Conservation (phyloP, 2,797 vertebrate species). For the Danionella dracula region DNA sequence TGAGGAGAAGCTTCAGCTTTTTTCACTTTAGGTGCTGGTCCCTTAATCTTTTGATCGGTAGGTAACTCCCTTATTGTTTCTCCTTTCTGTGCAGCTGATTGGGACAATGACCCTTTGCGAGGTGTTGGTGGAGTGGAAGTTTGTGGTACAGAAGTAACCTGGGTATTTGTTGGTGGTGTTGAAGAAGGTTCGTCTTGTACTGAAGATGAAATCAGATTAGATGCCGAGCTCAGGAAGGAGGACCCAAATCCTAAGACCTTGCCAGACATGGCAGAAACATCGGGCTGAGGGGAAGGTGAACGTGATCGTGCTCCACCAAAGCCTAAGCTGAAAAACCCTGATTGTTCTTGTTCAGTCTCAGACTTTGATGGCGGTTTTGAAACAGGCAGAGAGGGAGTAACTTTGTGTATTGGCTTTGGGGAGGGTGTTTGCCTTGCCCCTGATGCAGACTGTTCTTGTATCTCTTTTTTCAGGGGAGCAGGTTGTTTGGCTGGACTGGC, state of each 20-base stretch:
- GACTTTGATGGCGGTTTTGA: constrained; percentile 15
- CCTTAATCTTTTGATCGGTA: constrained; percentile 61
- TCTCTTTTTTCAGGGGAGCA: constrained; percentile 19
- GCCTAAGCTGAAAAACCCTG: constrained; percentile 39
- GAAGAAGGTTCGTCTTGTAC: constrained; percentile 71
- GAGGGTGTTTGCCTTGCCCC: constrained; percentile 41
- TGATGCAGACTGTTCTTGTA: constrained; percentile 31
- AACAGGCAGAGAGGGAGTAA: not conserved
- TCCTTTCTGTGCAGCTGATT: constrained; percentile 52
- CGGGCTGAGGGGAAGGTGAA: constrained; percentile 57
- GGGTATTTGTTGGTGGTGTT: constrained; percentile 57
- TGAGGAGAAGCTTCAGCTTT: constrained; percentile 35
- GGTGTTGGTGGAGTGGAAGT: constrained; percentile 12
- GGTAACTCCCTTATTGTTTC: constrained; percentile 55
- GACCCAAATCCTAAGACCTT: constrained; percentile 94
- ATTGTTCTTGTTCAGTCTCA: constrained; percentile 50
- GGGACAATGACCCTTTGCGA: constrained; percentile 52
- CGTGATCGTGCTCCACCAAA: constrained; percentile 64
- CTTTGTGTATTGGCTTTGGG: constrained; percentile 58
- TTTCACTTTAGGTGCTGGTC: constrained; percentile 43
- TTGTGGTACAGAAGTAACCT: constrained; percentile 41
- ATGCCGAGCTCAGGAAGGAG: constrained; percentile 90
- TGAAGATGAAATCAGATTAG: constrained; percentile 81
- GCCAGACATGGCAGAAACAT: constrained; percentile 67
- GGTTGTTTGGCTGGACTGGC: constrained; percentile 52